Evolutionary conservation across 1,140 invertebrate genomes (phyloP), one percentile per base, ranked within the genome.

Genomic region (Lucilia sericata): DNA sequence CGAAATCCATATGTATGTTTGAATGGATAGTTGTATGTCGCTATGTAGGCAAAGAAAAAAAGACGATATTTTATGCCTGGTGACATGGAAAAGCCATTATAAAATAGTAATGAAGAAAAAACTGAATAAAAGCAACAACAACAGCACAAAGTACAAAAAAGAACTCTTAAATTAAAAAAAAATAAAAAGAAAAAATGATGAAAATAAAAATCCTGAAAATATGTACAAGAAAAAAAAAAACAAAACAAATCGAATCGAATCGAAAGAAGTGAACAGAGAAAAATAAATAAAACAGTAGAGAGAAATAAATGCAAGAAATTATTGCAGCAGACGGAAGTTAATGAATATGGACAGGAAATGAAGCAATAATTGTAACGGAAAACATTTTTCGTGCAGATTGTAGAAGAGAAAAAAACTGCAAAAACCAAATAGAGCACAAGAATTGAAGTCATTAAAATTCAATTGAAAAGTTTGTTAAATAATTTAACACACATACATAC

Each of bases 81-180:
- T 80, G 76, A 80, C 76, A 80, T 80, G 76, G 42, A 80, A 80
- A 80, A 80, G 76, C 76, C 47, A 80, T 80, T 80, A 80, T 80
- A 80, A 19, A 49, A 47, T 49, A 21, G 42, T 80, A 80, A 80
- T 49, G 76, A 80, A 80, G 42, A 80, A 42, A 42, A 42, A 42
- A 76, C 30, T 76, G 74, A 25, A 55, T 55, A 42, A 17, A 5
- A 19, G 34, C 42, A 80, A 76, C 25, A 34, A 34, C 74, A 36
- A 76, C 74, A 17, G 12, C 30, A 74, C 70, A 42, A 36, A 76
- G 5, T 17, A 34, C 17, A 42, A 36, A 34, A 5, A 74, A 74
- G 5, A 36, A 36, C 14, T 17, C 74, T 76, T 76, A 76, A 80
- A 80, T 80, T 49, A 80, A 49, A 80, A 80, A 80, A 21, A 51